Conservation (phyloP, 1,140 invertebrate species). For the Piezodorus guildinii region DNA sequence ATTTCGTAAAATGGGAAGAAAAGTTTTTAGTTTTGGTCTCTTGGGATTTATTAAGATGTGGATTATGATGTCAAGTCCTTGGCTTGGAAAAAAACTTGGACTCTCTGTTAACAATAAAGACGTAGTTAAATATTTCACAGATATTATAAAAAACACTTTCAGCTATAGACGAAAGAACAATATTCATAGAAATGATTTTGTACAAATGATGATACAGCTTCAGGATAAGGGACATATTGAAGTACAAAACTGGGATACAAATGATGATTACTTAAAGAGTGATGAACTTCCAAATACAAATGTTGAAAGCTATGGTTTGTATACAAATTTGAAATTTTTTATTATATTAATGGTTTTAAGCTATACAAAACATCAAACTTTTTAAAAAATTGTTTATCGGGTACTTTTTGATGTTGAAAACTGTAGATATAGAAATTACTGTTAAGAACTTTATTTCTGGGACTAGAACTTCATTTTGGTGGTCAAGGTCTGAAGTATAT, state of each 20-base stretch:
- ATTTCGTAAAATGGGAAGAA: neutral
- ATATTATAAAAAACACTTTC: constrained; percentile 30
- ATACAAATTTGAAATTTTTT: neutral
- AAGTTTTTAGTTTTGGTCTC: neutral
- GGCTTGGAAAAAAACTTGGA: neutral
- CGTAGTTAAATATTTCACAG: neutral
- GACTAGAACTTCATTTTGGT: neutral
- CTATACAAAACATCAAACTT: neutral
- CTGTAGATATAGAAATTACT: neutral
- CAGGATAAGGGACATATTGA: constrained; percentile 17
- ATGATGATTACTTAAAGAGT: constrained; percentile 4
- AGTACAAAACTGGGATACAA: neutral
- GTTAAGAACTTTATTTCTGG: neutral
- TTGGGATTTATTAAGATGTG: neutral
- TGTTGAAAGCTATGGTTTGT: neutral
- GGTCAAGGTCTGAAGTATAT: no score
- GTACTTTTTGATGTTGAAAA: neutral
- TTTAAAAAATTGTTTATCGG: neutral
- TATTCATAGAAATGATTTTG: constrained; percentile 34
- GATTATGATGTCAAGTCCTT: neutral
- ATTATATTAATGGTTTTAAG: neutral
- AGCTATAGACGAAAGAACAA: constrained; percentile 35
- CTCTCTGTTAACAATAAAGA: neutral
- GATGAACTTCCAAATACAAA: neutral
- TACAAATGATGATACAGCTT: constrained; percentile 29